Percentiles rank a stretch among this genome's conserved stretches.
phyloP scores from a whole-genome alignment of 92 coral and sea anemone species.

The Zoanthus sociatus region DNA sequence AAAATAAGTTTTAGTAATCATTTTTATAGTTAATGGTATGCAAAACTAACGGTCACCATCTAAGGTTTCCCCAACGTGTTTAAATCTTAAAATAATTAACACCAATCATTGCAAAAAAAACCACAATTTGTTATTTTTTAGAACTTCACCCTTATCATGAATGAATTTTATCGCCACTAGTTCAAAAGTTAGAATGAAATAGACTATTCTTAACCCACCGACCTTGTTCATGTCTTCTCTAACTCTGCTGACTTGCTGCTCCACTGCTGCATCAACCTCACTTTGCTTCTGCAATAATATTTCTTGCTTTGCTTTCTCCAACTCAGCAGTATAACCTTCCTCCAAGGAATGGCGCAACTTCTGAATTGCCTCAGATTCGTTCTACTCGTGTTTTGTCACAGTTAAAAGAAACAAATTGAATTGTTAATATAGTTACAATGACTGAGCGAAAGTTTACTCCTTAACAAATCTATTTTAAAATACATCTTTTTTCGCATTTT shows the following conservation, averaged over 20 bases:
- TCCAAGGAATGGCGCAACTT: conserved; percentile 60
- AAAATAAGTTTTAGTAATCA: too few relatives aligned
- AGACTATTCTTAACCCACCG: background rate
- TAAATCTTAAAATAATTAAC: too few relatives aligned
- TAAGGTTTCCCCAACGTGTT: too few relatives aligned
- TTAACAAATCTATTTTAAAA: background rate
- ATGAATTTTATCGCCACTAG: too few relatives aligned
- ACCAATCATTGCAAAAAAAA: too few relatives aligned
- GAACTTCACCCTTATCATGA: too few relatives aligned
- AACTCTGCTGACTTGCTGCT: conserved; percentile 49
- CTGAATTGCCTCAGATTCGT: conserved; percentile 59
- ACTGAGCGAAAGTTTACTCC: background rate
- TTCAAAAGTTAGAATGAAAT: too few relatives aligned
- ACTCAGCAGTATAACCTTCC: conserved; percentile 44
- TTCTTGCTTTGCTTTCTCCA: conserved; percentile 61
- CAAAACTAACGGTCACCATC: too few relatives aligned
- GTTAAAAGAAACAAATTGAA: background rate
- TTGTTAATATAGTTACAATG: background rate
- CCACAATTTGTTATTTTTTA: too few relatives aligned
- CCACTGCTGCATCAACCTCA: conserved; percentile 34
- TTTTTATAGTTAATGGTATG: too few relatives aligned
- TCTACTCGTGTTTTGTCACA: conserved; percentile 35
- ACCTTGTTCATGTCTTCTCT: conserved; percentile 68
- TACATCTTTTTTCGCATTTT: background rate
- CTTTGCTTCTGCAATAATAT: conserved; percentile 49